A percentile compares a stretch with the other conserved stretches of the same genome.
Conservation (phyloP, 2,888 invertebrate species). For the Ectobius pallidus region DNA sequence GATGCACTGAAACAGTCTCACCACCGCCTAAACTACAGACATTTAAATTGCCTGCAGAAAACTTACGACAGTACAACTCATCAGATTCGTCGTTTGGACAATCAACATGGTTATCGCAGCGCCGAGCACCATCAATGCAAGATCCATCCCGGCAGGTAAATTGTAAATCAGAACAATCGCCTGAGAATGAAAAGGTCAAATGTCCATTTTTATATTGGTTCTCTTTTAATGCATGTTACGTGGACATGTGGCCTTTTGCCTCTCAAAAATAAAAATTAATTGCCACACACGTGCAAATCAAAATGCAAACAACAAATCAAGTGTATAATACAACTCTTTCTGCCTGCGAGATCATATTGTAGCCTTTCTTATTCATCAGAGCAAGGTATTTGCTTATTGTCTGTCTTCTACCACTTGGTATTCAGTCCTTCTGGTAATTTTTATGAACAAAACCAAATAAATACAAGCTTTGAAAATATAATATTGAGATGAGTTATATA, state of each 20-base stretch:
- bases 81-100: slow-evolving; percentile 74
- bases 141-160: slow-evolving; percentile 53
- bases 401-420: too few species aligned
- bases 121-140: slow-evolving; percentile 57
- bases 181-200: neutral
- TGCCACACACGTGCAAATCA: neutral
- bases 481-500: too few species aligned
- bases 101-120: slow-evolving; percentile 69
- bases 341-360: too few species aligned
- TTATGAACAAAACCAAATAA: too few species aligned
- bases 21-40: neutral
- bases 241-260: too few species aligned
- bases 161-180: slow-evolving; percentile 43
- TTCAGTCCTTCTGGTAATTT: too few species aligned
- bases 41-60: slow-evolving; percentile 38
- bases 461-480: too few species aligned
- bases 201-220: too few species aligned
- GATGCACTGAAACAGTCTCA: neutral
- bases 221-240: too few species aligned
- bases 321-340: neutral
- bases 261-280: too few species aligned
- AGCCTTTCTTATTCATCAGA: too few species aligned
- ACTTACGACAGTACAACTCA: slow-evolving; percentile 80
- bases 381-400: too few species aligned
- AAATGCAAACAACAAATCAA: slow-evolving; percentile 5